Base-by-base conservation (phyloP, 2,113 vertebrate genomes). In the Jacana jacana region DNA sequence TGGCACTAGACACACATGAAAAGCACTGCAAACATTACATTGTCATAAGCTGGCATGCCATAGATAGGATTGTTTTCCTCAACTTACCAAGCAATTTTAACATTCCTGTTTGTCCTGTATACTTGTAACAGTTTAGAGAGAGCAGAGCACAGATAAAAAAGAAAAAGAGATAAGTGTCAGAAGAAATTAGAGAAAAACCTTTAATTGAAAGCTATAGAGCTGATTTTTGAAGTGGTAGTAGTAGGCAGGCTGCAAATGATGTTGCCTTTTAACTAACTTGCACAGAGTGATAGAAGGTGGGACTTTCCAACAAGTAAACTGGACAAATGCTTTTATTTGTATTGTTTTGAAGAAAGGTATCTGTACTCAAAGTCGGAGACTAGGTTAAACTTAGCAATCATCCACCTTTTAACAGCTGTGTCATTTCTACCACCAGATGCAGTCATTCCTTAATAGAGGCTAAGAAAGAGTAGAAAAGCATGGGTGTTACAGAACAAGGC, bases 71-170 rank as follows among this genome's bases (percentile, higher is more conserved):
- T 85, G 82, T 49, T 97, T 91, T 96, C 94, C 85, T 94, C 64
- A 93, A 97, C 97, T 98, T 98, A 98, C 97, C 97, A 96, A 95
- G 81, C 49, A 83, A 96, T 94, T 97, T 97, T 89, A 98, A 96
- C 89, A 94, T 94, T 95, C 94, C 86, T 97, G 42, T 95, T 97
- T 98, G 80, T 97, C 97, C 97, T 98, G 97, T 97, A 95, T 95
- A 98, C 97, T 97, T 98, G 97, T 96, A 98, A 97, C 73, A 97
- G 96, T 96, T 97, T 97, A 94, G 86, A 97, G 93, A 95, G 86
- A 95, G 95, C 46, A 93, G 90, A 97, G 95, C 70, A 94, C 77
- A 97, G 91, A 92, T 70, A 86, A 92, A 92, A 94, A 91, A 95
- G 44, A 91, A 83, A 95, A 95, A 91, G 89, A 90, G 94, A 30